Evolutionary conservation across 2,797 vertebrate species (phyloP), one percentile per base, ranked within the genome.

Genomic region (Phataginus tetradactyla): DNA sequence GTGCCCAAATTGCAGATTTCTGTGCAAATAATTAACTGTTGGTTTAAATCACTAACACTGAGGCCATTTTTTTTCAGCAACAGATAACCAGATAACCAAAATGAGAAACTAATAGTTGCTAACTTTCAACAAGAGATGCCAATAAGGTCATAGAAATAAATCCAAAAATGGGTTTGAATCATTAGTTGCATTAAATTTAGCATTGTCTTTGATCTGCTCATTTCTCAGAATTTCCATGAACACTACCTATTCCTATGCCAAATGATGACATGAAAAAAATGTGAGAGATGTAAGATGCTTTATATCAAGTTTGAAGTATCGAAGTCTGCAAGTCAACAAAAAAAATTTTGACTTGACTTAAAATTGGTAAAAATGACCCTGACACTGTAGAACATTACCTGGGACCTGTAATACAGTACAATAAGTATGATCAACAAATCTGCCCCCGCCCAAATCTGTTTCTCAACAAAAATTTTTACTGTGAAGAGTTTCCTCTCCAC

Each of bases 401-500:
- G 32, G 92, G 18, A 5, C 1, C 13, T 29, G 6, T 57, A 14
- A 4, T 49, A 6, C 51, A 39, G 1, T 29, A 55, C 86, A 86
- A 25, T 1, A 83, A 3, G 0, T 57, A 34, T 34, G 4, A 29
- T 78, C 49, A 92, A 29, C 5, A 77, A 92, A 83, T 32, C 14
- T 59, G 1, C 4, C 7, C 2, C 25, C 25, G 11, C 8, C 4
- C 1, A 1, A 53, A 32, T 18, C 13, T 42, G 32, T 27, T 71
- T 20, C 6, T 14, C 13, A 68, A 78, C 10, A 20, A 79, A 39
- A 17, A 11, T 1, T n/a, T 49, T 78, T 42, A 29, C 34, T 78
- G 27, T 12, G 45, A 80, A 91, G 39, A 66, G n/a, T 32, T 21
- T 4, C 12, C 17, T 88, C 5, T 2, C 25, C 21, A 15, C 69